phyloP scores from a whole-genome alignment of 2,888 invertebrate genomes.

The Leptinotarsa peninsularis region DNA sequence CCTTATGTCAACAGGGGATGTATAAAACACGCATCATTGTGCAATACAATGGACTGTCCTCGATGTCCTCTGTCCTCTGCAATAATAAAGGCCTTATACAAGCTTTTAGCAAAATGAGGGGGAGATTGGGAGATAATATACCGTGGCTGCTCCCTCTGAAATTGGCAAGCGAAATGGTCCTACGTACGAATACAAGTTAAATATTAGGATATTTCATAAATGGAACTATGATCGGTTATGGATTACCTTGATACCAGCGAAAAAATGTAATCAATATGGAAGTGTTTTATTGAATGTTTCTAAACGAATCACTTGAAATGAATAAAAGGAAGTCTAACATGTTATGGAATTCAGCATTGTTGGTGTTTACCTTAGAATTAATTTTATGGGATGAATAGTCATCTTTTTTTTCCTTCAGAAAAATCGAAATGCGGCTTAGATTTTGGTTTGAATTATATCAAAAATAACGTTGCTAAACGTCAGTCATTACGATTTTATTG shows the following conservation, averaged over 20 bases:
- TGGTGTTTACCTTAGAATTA: too few relatives aligned
- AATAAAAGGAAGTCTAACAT: too few relatives aligned
- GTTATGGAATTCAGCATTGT: too few relatives aligned
- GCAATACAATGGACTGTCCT: conserved; percentile 57
- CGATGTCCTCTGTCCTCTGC: conserved; percentile 38
- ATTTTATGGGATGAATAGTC: too few relatives aligned
- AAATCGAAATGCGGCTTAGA: too few relatives aligned
- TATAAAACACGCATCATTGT: conserved; percentile 58
- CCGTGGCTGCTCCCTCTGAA: conserved; percentile 1
- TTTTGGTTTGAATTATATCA: too few relatives aligned
- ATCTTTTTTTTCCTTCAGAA: too few relatives aligned
- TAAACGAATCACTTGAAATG: background rate
- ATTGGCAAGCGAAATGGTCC: background rate
- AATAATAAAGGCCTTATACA: conserved; percentile 57
- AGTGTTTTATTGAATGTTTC: background rate
- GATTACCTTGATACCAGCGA: background rate
- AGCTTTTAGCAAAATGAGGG: conserved; percentile 57
- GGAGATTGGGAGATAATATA: conserved; percentile 34
- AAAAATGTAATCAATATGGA: background rate
- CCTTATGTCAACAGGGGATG: conserved; percentile 62
- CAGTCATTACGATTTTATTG: too few relatives aligned
- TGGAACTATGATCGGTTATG: background rate
- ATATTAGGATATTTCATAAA: background rate
- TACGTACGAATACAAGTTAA: background rate
- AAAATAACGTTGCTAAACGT: too few relatives aligned